A percentile compares a stretch with the other conserved stretches of the same genome.
phyloP scores from a whole-genome alignment of 2,113 vertebrate species.

The Candoia aspera region DNA sequence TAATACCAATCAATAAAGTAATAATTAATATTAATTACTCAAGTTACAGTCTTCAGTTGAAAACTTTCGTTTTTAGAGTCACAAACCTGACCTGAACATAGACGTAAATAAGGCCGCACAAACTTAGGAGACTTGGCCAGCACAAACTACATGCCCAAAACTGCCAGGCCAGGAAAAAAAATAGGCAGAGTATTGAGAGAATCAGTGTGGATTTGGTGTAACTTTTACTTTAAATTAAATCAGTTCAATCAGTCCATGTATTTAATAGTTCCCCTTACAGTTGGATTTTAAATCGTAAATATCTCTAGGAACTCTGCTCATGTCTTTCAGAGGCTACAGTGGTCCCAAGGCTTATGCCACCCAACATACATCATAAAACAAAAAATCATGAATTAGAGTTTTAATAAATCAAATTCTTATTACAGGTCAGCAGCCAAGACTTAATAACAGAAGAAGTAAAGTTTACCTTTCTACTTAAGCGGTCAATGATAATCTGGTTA shows the following conservation, averaged over 20 bases:
- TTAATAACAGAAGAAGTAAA: background rate
- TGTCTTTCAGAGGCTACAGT: background rate
- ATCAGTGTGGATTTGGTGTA: background rate
- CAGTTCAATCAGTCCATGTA: background rate
- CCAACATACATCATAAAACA: background rate
- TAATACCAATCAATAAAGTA: background rate
- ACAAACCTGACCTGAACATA: background rate
- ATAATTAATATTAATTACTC: background rate
- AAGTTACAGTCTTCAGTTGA: background rate
- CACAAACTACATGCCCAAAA: background rate
- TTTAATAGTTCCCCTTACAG: background rate
- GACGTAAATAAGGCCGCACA: background rate
- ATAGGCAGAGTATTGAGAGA: background rate
- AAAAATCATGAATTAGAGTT: background rate
- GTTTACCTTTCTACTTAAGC: slow-evolving; percentile 87
- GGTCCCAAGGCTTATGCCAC: background rate
- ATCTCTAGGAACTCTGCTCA: slow-evolving; percentile 20
- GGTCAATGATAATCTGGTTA: slow-evolving; percentile 85
- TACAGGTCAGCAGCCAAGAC: background rate
- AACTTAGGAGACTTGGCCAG: background rate
- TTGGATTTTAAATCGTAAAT: background rate
- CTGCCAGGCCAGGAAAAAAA: background rate
- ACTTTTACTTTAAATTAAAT: background rate
- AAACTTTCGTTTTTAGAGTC: background rate
- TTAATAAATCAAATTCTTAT: background rate